A percentile compares a stretch with the other conserved stretches of the same genome.
Conservation (phyloP, 2,797 vertebrate genomes). For the Eulemur rubriventer region DNA sequence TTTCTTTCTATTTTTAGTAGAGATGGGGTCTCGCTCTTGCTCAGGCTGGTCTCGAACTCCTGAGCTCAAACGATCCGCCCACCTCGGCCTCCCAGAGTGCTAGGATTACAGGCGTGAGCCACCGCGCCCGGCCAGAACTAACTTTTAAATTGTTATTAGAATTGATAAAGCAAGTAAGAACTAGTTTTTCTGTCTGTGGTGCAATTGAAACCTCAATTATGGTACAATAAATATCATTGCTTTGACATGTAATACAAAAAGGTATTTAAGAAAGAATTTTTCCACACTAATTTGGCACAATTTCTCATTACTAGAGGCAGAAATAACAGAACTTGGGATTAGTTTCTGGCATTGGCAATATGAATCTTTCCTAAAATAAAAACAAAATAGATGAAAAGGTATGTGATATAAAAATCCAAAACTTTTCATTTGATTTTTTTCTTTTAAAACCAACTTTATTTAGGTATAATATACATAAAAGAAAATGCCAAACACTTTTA, state of each 20-base stretch:
- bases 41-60: too few relatives aligned
- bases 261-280: constrained; percentile 33
- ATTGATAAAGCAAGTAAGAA: neutral
- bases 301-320: constrained; percentile 33
- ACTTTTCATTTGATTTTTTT: neutral
- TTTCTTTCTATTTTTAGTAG: too few relatives aligned
- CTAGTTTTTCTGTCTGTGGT: neutral
- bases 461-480: neutral
- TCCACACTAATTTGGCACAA: neutral
- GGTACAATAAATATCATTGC: constrained; percentile 20
- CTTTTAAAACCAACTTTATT: neutral
- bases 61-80: too few relatives aligned
- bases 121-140: too few relatives aligned
- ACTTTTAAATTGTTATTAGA: neutral
- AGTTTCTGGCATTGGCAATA: constrained; percentile 13
- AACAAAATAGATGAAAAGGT: neutral
- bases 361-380: constrained; percentile 22
- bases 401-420: constrained; percentile 6
- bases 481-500: neutral
- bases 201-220: constrained; percentile 3
- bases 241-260: constrained; percentile 33
- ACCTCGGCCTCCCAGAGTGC: too few relatives aligned
- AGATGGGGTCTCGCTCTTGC: too few relatives aligned
- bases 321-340: neutral
- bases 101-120: too few relatives aligned